Conservation (phyloP, 2,113 vertebrate genomes). For the Phaethon lepturus region DNA sequence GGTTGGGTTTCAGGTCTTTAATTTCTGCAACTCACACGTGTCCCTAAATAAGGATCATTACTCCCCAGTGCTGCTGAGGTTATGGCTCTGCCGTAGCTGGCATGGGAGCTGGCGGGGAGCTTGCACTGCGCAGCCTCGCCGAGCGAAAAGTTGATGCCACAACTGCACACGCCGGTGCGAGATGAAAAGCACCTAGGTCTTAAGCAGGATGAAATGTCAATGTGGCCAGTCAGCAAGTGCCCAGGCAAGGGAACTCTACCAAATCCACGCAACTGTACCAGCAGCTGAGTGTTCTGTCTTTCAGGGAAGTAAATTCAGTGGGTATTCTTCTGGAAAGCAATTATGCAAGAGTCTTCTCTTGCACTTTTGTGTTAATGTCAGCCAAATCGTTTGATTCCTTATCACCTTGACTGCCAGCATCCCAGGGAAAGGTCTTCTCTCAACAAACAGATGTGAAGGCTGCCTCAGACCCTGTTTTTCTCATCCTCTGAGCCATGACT, state of each 20-base stretch:
- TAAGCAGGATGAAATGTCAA: not conserved
- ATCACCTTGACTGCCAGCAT: not conserved
- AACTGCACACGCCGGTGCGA: fast-evolving
- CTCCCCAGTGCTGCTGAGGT: not conserved
- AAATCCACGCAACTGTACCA: not conserved
- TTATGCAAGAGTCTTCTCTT: not conserved
- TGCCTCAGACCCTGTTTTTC: not conserved
- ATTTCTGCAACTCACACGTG: not conserved
- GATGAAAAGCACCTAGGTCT: not conserved
- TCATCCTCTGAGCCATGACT: not conserved
- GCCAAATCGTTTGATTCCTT: not conserved
- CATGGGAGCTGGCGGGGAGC: not conserved
- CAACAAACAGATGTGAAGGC: not conserved
- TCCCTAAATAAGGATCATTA: not conserved
- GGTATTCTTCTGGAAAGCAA: not conserved
- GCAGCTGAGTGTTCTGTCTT: not conserved
- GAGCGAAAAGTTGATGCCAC: fast-evolving
- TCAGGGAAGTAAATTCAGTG: not conserved
- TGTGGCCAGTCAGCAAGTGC: not conserved
- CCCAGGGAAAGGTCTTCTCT: not conserved
- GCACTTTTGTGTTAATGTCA: not conserved
- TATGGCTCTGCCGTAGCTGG: not conserved
- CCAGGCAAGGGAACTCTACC: not conserved
- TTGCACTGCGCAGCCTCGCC: not conserved
- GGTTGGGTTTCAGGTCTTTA: not conserved